Conservation (phyloP, 2,888 invertebrate species). For the Cheilosia urbana region DNA sequence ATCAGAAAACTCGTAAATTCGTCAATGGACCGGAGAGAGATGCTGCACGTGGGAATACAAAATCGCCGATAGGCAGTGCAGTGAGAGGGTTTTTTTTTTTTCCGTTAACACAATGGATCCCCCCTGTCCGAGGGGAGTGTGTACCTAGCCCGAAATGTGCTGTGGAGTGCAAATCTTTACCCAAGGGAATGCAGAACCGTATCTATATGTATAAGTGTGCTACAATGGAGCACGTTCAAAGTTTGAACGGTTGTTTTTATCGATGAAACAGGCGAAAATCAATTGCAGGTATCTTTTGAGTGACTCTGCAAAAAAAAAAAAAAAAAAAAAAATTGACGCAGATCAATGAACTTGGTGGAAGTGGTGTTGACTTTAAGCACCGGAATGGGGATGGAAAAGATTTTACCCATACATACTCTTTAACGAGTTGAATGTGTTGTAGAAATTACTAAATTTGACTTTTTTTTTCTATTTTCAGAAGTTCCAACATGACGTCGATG, state of each 20-base stretch:
- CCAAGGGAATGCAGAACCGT: conserved; percentile 5
- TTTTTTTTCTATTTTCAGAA: conserved; percentile 37
- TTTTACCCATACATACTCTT: no score
- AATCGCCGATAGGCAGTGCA: conserved; percentile 44
- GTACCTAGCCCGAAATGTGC: conserved; percentile 1
- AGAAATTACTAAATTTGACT: background rate
- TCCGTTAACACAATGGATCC: conserved; percentile 9
- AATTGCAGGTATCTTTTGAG: conserved; percentile 18
- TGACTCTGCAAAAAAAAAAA: background rate
- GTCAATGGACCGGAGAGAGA: conserved; percentile 26
- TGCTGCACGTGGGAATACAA: conserved; percentile 25
- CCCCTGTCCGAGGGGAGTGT: background rate
- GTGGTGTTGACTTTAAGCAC: background rate
- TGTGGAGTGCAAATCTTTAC: conserved; percentile 13
- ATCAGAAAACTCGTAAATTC: conserved; percentile 63
- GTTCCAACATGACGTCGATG: background rate
- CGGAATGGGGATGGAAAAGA: no score
- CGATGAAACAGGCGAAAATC: conserved; percentile 9
- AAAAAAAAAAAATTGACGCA: no score
- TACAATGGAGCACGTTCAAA: conserved; percentile 19
- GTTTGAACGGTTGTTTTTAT: conserved; percentile 7
- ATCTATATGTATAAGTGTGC: background rate
- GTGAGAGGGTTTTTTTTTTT: conserved; percentile 12
- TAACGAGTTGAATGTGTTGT: background rate
- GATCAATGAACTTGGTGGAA: background rate